Percentiles rank a stretch among this genome's conserved stretches.
Evolutionary conservation across 2,888 invertebrate species (phyloP).

Genomic region (Bedellia somnulentella): DNA sequence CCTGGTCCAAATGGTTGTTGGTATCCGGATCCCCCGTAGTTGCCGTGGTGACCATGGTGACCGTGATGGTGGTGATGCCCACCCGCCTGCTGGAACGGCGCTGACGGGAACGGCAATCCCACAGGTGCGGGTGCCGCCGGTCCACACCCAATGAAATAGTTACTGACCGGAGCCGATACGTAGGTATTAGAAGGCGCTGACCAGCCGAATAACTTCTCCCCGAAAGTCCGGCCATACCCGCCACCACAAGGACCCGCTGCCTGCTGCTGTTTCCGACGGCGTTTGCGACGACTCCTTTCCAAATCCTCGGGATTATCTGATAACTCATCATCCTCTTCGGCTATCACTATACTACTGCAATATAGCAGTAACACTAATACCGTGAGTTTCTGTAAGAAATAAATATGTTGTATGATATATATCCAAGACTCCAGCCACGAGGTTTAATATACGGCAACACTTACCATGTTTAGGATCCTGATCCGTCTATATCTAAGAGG

Average conservation of each 20-base stretch:
- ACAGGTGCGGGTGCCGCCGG: constrained; percentile 12
- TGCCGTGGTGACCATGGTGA: constrained; percentile 5
- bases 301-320: constrained; percentile 28
- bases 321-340: constrained; percentile 19
- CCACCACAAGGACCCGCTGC: constrained; percentile 17
- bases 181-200: constrained; percentile 28
- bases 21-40: constrained; percentile 13
- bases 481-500: no score
- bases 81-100: constrained; percentile 5
- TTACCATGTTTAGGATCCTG: no score
- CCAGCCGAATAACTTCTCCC: constrained; percentile 25
- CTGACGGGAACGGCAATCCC: constrained; percentile 11
- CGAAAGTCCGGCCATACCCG: constrained; percentile 27
- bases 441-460: no score
- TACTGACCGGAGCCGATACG: constrained; percentile 40
- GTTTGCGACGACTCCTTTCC: constrained; percentile 29
- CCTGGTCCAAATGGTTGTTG: constrained; percentile 7
- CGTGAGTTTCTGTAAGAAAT: constrained; percentile 21
- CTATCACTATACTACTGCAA: constrained; percentile 13
- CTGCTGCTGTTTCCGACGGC: constrained; percentile 33
- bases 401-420: no score
- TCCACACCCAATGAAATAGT: constrained; percentile 43
- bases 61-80: constrained; percentile 4
- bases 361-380: constrained; percentile 21
- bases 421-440: no score